These are phyloP conservation scores for Philypnodon macrostomus DNA, from an alignment of 2,797 vertebrate genomes.

Conservation along the genomic window DNA sequence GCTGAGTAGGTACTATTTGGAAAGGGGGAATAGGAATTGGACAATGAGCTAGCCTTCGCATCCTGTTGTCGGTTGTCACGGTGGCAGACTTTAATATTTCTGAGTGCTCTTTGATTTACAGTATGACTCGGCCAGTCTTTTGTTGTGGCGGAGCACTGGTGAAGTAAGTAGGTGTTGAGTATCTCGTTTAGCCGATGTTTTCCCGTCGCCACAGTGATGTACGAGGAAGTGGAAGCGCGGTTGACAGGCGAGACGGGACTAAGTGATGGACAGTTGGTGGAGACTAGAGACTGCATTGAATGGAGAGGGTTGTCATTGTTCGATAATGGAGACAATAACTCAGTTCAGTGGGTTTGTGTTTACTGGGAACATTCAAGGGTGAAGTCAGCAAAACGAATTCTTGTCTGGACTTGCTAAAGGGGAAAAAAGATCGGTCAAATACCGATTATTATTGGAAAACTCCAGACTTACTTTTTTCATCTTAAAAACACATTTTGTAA, in stretches of 20 bases:
- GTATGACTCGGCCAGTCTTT: background rate
- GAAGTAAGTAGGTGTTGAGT: conserved; percentile 11
- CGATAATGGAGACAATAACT: conserved; percentile 15
- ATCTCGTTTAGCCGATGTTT: conserved; percentile 36
- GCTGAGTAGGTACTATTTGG: too few species aligned
- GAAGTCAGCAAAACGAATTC: background rate
- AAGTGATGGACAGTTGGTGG: conserved; percentile 44
- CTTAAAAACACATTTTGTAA: too few species aligned
- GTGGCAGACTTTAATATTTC: too few species aligned
- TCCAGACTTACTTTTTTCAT: too few species aligned
- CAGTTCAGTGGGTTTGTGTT: conserved; percentile 8
- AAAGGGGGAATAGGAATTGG: too few species aligned
- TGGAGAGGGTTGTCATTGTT: conserved; percentile 23
- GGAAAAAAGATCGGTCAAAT: too few species aligned
- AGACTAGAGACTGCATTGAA: background rate
- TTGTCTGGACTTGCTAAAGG: conserved; percentile 3
- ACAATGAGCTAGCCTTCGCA: too few species aligned
- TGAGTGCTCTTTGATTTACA: too few species aligned
- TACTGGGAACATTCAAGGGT: background rate
- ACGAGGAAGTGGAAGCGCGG: conserved; percentile 40
- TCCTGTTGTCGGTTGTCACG: too few species aligned
- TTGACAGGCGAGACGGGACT: conserved; percentile 53
- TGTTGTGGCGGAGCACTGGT: conserved; percentile 12
- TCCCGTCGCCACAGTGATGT: conserved; percentile 47
- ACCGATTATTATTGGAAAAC: too few species aligned